phyloP scores from a whole-genome alignment of 2,113 vertebrate species.

The Alethe castanea region DNA sequence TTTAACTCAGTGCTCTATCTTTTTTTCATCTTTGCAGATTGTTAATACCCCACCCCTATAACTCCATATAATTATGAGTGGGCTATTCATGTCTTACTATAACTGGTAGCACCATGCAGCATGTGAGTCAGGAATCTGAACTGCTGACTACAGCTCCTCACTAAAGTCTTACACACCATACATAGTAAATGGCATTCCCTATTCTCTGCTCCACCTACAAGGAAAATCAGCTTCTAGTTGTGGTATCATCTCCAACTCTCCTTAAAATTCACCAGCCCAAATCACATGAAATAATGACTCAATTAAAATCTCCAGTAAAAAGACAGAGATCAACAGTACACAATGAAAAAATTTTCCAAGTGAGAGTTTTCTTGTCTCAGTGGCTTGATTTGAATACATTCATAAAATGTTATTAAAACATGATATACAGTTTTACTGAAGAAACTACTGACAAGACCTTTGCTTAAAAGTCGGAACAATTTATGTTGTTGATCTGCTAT shows the following conservation, averaged over 20 bases:
- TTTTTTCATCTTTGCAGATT: conserved; percentile 25
- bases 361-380: not conserved
- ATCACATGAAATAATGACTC: not conserved
- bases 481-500: conserved; percentile 41
- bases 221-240: conserved; percentile 34
- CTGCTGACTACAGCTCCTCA: conserved; percentile 27
- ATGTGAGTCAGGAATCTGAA: conserved; percentile 54
- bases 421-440: conserved; percentile 61
- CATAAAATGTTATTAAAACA: conserved; percentile 53
- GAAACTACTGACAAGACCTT: conserved; percentile 43
- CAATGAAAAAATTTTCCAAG: conserved; percentile 13
- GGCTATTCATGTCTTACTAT: conserved; percentile 22
- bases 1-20: conserved; percentile 46
- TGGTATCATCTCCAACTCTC: conserved; percentile 1
- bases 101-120: conserved; percentile 19
- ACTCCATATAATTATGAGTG: conserved; percentile 30
- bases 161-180: conserved; percentile 30
- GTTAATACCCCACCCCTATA: conserved; percentile 29
- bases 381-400: conserved; percentile 40
- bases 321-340: conserved; percentile 18
- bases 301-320: not conserved
- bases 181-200: not conserved
- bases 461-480: conserved; percentile 59
- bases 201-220: conserved; percentile 23
- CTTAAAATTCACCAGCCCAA: conserved; percentile 4